Conservation (phyloP, 2,113 vertebrate genomes). For the Cochlearius cochlearius region DNA sequence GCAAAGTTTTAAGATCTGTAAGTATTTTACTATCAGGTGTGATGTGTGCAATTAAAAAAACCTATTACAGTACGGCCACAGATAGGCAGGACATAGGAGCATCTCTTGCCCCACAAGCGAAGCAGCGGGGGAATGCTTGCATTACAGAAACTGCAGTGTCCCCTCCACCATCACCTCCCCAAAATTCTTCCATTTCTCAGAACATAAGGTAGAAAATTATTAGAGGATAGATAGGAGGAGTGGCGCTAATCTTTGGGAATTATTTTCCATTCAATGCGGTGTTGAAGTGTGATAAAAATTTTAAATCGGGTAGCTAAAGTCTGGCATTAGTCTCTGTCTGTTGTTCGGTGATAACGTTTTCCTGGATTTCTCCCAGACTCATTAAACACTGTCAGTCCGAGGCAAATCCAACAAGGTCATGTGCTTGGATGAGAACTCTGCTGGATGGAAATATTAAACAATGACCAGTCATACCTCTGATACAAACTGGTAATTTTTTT, state of each 20-base stretch:
- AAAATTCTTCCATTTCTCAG: background rate
- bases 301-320: background rate
- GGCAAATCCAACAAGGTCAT: background rate
- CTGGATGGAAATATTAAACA: background rate
- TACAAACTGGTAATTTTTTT: background rate
- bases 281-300: background rate
- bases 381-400: background rate
- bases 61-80: background rate
- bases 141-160: background rate
- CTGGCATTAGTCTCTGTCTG: background rate
- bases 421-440: background rate
- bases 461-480: background rate
- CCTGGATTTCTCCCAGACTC: constrained; percentile 37
- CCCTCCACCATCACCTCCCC: background rate
- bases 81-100: background rate
- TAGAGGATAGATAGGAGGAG: background rate
- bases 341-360: background rate
- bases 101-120: background rate
- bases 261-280: background rate
- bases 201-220: background rate
- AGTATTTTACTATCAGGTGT: background rate
- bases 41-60: background rate
- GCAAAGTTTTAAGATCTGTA: background rate
- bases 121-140: background rate
- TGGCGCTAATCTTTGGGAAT: background rate